Conservation (phyloP, 2,888 invertebrate species). For the Nomada fabriciana region DNA sequence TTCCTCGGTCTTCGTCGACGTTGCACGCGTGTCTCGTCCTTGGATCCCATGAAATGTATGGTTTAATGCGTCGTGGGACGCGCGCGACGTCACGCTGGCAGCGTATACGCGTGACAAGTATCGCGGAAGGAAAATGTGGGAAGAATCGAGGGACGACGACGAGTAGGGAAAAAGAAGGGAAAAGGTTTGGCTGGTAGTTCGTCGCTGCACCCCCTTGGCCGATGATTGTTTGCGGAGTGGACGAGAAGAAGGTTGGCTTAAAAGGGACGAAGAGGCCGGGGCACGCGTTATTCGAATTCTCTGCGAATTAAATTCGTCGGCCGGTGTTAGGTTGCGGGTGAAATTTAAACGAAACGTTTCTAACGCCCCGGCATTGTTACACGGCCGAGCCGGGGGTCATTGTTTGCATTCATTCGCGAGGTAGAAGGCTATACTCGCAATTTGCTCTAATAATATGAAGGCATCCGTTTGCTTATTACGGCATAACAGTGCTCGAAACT, state of each 20-base stretch:
- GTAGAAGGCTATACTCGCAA: constrained; percentile 28
- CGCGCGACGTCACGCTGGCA: constrained; percentile 59
- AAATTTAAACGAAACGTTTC: constrained; percentile 57
- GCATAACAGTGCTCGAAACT: constrained; percentile 25
- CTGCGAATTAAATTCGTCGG: constrained; percentile 59
- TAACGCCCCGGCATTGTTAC: constrained; percentile 27
- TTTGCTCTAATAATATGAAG: constrained; percentile 59
- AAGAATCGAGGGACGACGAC: constrained; percentile 27
- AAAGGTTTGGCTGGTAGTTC: constrained; percentile 13
- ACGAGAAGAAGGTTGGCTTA: constrained; percentile 13
- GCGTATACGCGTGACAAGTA: constrained; percentile 60
- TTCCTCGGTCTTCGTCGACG: constrained; percentile 27
- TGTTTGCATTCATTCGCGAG: constrained; percentile 65
- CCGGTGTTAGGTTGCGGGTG: constrained; percentile 48
- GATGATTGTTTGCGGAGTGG: constrained; percentile 23
- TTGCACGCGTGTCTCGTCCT: not conserved
- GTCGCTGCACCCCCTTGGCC: constrained; percentile 41
- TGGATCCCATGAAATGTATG: constrained; percentile 76
- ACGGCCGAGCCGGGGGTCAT: constrained; percentile 21
- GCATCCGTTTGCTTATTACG: constrained; percentile 35
- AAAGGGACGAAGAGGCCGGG: constrained; percentile 17
- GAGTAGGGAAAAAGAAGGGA: constrained; percentile 13
- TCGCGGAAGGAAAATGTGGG: constrained; percentile 59
- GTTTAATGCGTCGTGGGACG: constrained; percentile 77
- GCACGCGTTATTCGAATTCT: constrained; percentile 56